Conservation (phyloP, 1,140 invertebrate species). For the Hormaphis cornu region DNA sequence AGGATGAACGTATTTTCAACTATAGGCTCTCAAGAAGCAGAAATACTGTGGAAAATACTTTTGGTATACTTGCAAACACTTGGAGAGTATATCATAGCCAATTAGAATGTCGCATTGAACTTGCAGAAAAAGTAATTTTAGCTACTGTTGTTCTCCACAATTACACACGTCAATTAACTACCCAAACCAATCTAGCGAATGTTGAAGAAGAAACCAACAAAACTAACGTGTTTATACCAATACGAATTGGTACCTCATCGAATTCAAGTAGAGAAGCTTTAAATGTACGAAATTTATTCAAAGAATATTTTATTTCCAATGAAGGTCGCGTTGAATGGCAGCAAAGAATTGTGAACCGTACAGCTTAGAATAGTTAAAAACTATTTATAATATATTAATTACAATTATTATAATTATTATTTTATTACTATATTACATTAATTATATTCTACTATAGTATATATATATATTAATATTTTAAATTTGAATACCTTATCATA, state of each 20-base stretch:
- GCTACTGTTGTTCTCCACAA: background rate
- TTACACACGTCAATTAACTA: background rate
- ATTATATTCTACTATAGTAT: background rate
- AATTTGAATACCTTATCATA: background rate
- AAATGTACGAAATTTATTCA: background rate
- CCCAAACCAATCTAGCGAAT: background rate
- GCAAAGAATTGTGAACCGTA: background rate
- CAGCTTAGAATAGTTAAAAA: background rate
- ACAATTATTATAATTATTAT: too few relatives aligned
- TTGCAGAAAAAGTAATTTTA: background rate
- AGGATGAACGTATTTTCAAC: slow-evolving; percentile 41
- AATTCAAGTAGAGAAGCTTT: background rate
- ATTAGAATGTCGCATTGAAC: background rate
- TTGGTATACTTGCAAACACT: slow-evolving; percentile 38
- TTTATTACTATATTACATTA: background rate
- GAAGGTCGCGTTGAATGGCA: slow-evolving; percentile 20
- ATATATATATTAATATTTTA: background rate
- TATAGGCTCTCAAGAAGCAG: slow-evolving; percentile 42
- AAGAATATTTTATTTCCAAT: slow-evolving; percentile 6
- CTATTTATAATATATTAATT: too few relatives aligned
- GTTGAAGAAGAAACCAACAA: background rate
- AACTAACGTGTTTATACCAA: too few relatives aligned
- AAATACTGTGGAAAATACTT: slow-evolving; percentile 45
- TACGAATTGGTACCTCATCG: background rate
- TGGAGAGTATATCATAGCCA: background rate